These are phyloP conservation scores for Caretta caretta DNA, from an alignment of 2,113 vertebrate genomes.

Conservation along the genomic window DNA sequence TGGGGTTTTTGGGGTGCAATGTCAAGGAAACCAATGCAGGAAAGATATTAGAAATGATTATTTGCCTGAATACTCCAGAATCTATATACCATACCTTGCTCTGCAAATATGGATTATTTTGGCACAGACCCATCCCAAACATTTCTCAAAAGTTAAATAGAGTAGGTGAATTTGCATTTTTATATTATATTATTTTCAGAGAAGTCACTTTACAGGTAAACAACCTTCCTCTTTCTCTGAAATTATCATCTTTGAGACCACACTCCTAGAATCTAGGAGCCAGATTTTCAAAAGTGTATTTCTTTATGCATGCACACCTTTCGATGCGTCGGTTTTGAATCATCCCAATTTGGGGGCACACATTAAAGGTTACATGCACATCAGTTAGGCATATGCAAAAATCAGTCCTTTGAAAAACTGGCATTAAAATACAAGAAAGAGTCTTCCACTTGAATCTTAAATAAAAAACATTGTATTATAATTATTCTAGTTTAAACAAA, in stretches of 20 bases:
- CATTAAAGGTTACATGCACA: neutral
- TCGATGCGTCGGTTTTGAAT: neutral
- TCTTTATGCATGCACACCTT: neutral
- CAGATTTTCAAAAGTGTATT: neutral
- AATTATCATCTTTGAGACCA: neutral
- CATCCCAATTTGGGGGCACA: neutral
- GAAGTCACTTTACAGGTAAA: neutral
- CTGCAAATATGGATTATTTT: neutral
- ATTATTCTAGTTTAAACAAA: neutral
- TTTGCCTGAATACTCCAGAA: neutral
- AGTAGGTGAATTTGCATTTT: neutral
- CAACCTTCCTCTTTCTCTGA: neutral
- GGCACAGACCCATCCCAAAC: neutral
- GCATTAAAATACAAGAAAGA: neutral
- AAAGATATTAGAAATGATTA: neutral
- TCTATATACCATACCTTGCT: neutral
- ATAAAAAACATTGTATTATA: neutral
- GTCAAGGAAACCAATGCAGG: rapidly evolving
- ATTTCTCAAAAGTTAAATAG: neutral
- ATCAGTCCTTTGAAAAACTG: neutral
- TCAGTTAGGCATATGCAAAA: neutral
- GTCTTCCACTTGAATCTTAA: neutral
- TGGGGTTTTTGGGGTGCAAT: neutral
- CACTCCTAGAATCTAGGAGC: neutral
- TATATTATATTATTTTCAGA: neutral